Conservation (phyloP, 1,140 invertebrate genomes). For the Phymastichus coffea region DNA sequence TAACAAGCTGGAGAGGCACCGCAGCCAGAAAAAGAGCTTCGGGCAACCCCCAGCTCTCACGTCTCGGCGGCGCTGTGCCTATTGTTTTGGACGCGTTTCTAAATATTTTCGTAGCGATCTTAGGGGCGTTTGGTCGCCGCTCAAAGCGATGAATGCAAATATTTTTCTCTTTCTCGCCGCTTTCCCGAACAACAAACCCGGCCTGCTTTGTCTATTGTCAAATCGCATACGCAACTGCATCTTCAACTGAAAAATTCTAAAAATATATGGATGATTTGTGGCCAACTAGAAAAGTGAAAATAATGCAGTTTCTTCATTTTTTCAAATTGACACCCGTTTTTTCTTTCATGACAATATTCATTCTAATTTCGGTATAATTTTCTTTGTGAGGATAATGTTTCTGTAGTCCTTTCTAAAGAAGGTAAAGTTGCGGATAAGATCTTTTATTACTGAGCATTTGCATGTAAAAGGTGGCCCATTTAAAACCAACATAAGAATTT, state of each 20-base stretch:
- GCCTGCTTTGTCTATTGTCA: no score
- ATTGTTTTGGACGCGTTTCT: neutral
- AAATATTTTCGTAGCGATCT: constrained; percentile 13
- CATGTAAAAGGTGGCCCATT: no score
- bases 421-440: no score
- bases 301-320: neutral
- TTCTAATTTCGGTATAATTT: neutral
- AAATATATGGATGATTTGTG: no score
- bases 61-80: neutral
- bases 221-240: no score
- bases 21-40: neutral
- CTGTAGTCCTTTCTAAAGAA: no score
- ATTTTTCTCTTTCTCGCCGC: neutral
- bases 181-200: neutral
- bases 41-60: neutral
- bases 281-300: no score
- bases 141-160: neutral
- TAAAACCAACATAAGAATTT: no score
- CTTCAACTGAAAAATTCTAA: no score
- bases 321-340: neutral
- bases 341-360: neutral
- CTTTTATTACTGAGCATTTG: no score
- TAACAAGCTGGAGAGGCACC: neutral
- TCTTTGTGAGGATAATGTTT: neutral
- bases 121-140: neutral